Evolutionary conservation across 1,140 invertebrate species (phyloP).

Genomic region (Campodea augens): DNA sequence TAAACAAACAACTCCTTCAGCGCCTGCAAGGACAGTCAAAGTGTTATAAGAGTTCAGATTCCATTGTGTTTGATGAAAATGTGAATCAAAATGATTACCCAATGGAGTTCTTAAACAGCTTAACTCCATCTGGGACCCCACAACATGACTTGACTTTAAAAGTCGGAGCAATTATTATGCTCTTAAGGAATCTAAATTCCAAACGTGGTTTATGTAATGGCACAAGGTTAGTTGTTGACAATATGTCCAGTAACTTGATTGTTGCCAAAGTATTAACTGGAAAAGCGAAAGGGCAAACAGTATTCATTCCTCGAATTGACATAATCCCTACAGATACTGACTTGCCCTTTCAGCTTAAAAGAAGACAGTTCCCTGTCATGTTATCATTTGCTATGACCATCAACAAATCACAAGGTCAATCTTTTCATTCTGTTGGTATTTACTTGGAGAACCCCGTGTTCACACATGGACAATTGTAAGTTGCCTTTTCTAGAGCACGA

Average conservation of each 20-base stretch:
- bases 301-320: slow-evolving; percentile 12
- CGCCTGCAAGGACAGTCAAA: background rate
- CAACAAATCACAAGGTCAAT: background rate
- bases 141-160: slow-evolving; percentile 9
- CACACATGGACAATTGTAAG: background rate
- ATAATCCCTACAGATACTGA: slow-evolving; percentile 8
- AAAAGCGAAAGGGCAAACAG: slow-evolving; percentile 1
- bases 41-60: background rate
- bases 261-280: slow-evolving; percentile 4
- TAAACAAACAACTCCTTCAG: slow-evolving; percentile 2
- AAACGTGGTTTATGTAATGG: slow-evolving; percentile 12
- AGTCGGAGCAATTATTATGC: slow-evolving; percentile 10
- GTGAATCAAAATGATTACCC: no score
- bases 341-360: background rate
- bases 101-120: slow-evolving; percentile 7
- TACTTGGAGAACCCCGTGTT: background rate
- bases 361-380: background rate
- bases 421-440: background rate
- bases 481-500: no score
- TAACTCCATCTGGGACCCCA: slow-evolving; percentile 11
- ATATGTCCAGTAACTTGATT: slow-evolving; percentile 1
- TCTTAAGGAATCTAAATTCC: slow-evolving; percentile 9
- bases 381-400: background rate
- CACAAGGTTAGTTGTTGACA: slow-evolving; percentile 7
- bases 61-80: slow-evolving; percentile 6